A percentile compares a stretch with the other conserved stretches of the same genome.
phyloP scores from a whole-genome alignment of 2,113 vertebrate genomes.

The Leucoraja erinaceus region DNA sequence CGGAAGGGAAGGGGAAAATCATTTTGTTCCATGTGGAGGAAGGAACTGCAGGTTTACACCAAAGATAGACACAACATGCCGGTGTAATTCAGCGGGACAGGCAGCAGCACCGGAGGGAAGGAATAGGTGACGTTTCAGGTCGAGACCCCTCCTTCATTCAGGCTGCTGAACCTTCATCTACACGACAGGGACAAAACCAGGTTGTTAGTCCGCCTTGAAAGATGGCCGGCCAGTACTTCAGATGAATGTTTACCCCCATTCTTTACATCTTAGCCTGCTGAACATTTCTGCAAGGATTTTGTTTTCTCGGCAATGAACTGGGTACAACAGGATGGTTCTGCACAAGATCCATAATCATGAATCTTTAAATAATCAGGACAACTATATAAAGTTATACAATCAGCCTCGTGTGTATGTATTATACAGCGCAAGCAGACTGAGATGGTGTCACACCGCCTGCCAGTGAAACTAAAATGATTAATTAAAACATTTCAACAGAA shows the following conservation, averaged over 20 bases:
- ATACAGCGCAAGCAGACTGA: not conserved
- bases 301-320: not conserved
- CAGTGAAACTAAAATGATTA: not conserved
- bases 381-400: not conserved
- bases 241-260: not conserved
- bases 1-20: too few species aligned
- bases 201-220: not conserved
- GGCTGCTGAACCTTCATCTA: not conserved
- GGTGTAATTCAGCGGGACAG: too few species aligned
- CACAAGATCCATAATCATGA: not conserved
- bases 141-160: too few species aligned
- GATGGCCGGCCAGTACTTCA: not conserved
- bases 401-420: not conserved
- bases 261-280: not conserved
- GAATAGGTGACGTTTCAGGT: too few species aligned
- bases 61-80: too few species aligned
- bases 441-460: not conserved
- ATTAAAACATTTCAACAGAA: not conserved
- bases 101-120: too few species aligned
- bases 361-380: not conserved
- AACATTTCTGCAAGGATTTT: not conserved
- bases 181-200: not conserved
- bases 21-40: not conserved
- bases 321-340: not conserved
- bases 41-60: too few species aligned